Evolutionary conservation across 2,888 invertebrate genomes (phyloP), one percentile per base, ranked within the genome.

Genomic region (Trypoxylon attenuatum): DNA sequence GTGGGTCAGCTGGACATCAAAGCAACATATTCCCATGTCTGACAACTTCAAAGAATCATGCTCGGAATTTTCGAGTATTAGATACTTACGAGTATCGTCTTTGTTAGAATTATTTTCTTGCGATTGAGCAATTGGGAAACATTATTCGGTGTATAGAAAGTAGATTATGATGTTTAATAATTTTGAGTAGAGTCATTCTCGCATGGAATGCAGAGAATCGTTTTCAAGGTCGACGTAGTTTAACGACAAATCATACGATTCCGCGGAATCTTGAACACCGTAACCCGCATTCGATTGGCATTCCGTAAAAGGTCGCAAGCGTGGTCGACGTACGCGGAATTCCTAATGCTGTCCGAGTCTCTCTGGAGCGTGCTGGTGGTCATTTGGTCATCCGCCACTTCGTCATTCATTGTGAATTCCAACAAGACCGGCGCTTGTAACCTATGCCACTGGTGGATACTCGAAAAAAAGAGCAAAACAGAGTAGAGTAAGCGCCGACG

Each of bases 321-420:
- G 71, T 63, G 67, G 52, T 64, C 42, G 69, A 81, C 77, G 78
- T 62, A 57, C 57, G 63, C 46, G 68, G 80, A 81, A 82, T 83
- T 71, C 70, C 55, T 74, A 81, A 82, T 82, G 73, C 71, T 57
- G 19, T 56, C 42, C 56, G 63, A 45, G 59, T 66, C 67, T 61
- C 63, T 46, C 47, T 18, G 61, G 5, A 56, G 41, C 51, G 43
- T 41, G 25, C 33, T 39, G 38, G 39, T 41, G 59, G 16, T 45
- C 4, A 29, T n/a, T n/a, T n/a, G n/a, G n/a, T n/a, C n/a, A n/a
- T n/a, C n/a, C n/a, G n/a, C n/a, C 53, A 52, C 56, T 41, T 45
- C 53, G 69, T 57, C 60, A 69, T 79, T 79, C 76, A 62, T 79
- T 76, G 71, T 77, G 65, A 79, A 77, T 81, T 78, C 52, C 47